Evolutionary conservation across 2,888 invertebrate species (phyloP).

Genomic region (Hemaris fuciformis): DNA sequence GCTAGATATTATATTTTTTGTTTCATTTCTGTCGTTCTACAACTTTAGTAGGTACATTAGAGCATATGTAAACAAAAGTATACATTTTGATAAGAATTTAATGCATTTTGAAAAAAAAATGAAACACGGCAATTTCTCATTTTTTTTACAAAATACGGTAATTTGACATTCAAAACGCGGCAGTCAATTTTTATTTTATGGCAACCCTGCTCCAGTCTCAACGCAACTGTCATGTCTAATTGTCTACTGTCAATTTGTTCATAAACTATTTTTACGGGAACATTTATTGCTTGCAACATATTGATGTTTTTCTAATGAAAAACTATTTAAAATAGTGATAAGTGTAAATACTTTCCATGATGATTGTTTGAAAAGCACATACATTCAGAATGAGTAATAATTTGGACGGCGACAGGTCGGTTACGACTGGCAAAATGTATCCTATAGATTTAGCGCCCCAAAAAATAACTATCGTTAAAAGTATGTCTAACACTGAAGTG

Average conservation of each 20-base stretch:
- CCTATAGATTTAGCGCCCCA: slow-evolving; percentile 79
- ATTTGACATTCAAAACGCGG: too few species aligned
- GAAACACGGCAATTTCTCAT: too few species aligned
- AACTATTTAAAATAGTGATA: neutral
- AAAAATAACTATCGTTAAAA: slow-evolving; percentile 77
- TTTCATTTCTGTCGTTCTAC: too few species aligned
- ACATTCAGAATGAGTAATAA: slow-evolving; percentile 67
- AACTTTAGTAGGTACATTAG: too few species aligned
- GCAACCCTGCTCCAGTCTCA: too few species aligned
- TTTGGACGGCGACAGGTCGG: slow-evolving; percentile 80
- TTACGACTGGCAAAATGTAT: slow-evolving; percentile 80
- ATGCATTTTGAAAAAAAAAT: too few species aligned
- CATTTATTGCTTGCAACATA: neutral
- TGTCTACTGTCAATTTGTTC: neutral
- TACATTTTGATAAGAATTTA: too few species aligned
- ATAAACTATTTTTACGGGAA: neutral
- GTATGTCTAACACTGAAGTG: slow-evolving; percentile 67
- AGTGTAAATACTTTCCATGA: neutral
- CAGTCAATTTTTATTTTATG: too few species aligned
- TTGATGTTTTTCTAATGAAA: neutral
- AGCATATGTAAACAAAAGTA: too few species aligned
- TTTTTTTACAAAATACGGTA: too few species aligned
- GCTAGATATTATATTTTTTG: too few species aligned
- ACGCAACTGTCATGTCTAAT: neutral
- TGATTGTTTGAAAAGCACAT: slow-evolving; percentile 1